phyloP scores from a whole-genome alignment of 2,888 invertebrate genomes.

The Pristionchus japonicus region DNA sequence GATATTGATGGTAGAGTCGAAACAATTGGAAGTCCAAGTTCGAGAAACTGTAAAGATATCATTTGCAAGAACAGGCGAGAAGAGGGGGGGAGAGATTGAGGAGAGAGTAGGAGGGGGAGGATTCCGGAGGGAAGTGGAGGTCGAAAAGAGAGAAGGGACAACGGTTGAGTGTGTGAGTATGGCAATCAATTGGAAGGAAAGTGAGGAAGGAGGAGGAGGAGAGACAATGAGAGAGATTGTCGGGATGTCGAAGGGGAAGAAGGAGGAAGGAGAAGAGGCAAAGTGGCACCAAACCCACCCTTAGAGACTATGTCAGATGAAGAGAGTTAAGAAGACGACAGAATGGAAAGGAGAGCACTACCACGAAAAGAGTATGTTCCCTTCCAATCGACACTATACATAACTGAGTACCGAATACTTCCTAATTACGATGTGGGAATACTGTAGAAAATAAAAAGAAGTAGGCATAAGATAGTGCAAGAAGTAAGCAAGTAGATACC shows the following conservation, averaged over 20 bases:
- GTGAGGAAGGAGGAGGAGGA: slow-evolving; percentile 9
- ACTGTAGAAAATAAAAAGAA: not conserved
- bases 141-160: slow-evolving; percentile 12
- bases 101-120: not conserved
- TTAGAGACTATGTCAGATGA: not conserved
- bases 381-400: slow-evolving; percentile 13
- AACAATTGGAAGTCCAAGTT: not conserved
- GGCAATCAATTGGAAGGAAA: slow-evolving; percentile 23
- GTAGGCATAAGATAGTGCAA: not conserved
- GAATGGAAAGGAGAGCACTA: slow-evolving; percentile 36
- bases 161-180: slow-evolving; percentile 15
- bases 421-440: no score
- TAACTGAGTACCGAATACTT: not conserved
- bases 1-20: not conserved
- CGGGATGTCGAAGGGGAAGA: slow-evolving; percentile 1
- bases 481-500: not conserved
- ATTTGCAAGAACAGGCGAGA: not conserved
- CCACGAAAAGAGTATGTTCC: not conserved
- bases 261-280: slow-evolving; percentile 28
- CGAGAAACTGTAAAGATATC: not conserved
- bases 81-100: not conserved
- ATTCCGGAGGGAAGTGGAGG: not conserved
- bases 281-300: slow-evolving; percentile 30
- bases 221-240: slow-evolving; percentile 35
- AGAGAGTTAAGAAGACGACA: slow-evolving; percentile 21